phyloP scores from a whole-genome alignment of 1,140 invertebrate genomes.

The Watersipora subatra region DNA sequence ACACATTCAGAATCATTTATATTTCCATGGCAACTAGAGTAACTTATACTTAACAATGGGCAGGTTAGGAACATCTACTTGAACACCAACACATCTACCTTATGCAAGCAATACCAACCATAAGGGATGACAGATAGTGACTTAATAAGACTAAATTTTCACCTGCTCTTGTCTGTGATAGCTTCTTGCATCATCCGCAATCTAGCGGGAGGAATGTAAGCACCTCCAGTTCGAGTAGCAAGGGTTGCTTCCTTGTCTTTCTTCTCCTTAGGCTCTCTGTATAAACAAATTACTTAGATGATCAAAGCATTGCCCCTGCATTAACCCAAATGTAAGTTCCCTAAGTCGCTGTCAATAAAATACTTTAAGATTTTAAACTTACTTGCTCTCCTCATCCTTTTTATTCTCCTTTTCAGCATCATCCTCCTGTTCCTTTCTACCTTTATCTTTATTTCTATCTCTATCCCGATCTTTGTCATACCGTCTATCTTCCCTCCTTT shows the following conservation, averaged over 20 bases:
- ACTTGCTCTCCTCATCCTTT: background rate
- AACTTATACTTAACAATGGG: too few species aligned
- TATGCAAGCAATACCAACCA: too few species aligned
- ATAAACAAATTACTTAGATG: too few species aligned
- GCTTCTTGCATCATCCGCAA: constrained; percentile 82
- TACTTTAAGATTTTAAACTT: background rate
- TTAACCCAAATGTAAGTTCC: too few species aligned
- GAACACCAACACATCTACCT: too few species aligned
- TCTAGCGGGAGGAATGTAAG: constrained; percentile 95
- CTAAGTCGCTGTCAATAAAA: background rate
- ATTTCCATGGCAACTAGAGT: too few species aligned
- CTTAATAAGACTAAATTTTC: too few species aligned
- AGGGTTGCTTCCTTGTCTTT: constrained; percentile 31
- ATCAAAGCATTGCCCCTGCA: too few species aligned
- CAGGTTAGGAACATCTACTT: too few species aligned
- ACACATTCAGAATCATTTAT: too few species aligned
- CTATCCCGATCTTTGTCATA: constrained; percentile 3
- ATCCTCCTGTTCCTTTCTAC: constrained; percentile 11
- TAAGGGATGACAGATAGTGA: too few species aligned
- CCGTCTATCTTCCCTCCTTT: background rate
- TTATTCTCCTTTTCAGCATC: constrained; percentile 1
- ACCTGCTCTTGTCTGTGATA: constrained; percentile 75
- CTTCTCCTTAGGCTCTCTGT: too few species aligned
- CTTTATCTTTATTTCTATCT: constrained; percentile 8
- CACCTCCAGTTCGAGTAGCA: constrained; percentile 78